Evolutionary conservation across 2,888 invertebrate genomes (phyloP), one percentile per base, ranked within the genome.

Genomic region (Leucania comma): DNA sequence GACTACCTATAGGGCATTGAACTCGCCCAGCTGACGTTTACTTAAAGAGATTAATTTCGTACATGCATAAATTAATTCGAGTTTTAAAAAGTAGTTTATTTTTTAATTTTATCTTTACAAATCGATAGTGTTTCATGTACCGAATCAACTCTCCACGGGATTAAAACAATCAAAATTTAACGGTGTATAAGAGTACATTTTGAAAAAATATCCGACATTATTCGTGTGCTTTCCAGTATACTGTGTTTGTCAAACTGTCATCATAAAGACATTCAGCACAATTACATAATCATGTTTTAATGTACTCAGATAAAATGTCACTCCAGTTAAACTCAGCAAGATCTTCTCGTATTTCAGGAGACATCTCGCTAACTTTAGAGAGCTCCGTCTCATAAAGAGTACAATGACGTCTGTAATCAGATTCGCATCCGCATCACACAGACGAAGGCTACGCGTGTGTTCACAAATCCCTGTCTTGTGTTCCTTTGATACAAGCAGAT

Each of bases 401-500:
- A 63, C 51, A 64, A 48, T 56, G 78, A 60, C 59, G 24, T 63
- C 22, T 56, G 67, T 56, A 67, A 67, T 61, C 63, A 65, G 56
- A 58, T 63, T 48, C 64, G 42, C 46, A 56, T 58, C 56, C 56
- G 32, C 65, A 38, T 53, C 46, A 50, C 53, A 72, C 60, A 50
- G 17, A 62, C 35, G 48, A 24, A 26, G 3, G 24, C 24, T 22
- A 66, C 24, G 5, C 14, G 32, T 46, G 46, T 56, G 26, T 62
- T 26, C 59, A 35, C 53, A 60, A 70, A 78, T 58, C 56, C 64
- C 46, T 24, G 66, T 54, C 57, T 67, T 59, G 51, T 50, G 42
- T 63, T 66, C 64, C 67, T 71, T 71, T 57, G 59, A 64, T 66
- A 61, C 60, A 57, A 72, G 66, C 54, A 72, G 65, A 77, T 69